A percentile compares a stretch with the other conserved stretches of the same genome.
These are phyloP conservation scores for Latrodectus hesperus DNA, from an alignment of 2,888 invertebrate species.

Conservation along the genomic window DNA sequence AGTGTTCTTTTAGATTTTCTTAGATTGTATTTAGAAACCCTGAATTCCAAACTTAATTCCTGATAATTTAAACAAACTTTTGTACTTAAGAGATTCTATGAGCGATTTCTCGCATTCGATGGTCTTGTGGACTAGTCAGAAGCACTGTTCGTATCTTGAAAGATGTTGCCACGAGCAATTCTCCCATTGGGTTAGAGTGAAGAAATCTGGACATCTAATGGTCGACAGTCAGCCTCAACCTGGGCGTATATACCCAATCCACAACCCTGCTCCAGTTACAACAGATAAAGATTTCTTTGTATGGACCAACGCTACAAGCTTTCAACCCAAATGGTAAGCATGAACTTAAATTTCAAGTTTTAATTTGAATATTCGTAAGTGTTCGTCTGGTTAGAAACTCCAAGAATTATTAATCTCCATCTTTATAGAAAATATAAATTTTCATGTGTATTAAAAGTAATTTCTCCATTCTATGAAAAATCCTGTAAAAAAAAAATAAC, in stretches of 20 bases:
- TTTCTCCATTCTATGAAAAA: too few species aligned
- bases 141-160: constrained; percentile 35
- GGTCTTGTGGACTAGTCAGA: constrained; percentile 36
- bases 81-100: neutral
- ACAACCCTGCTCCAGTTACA: constrained; percentile 6
- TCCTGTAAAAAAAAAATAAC: too few species aligned
- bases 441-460: too few species aligned
- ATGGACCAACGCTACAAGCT: constrained; percentile 36
- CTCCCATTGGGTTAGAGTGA: constrained; percentile 44
- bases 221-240: constrained; percentile 10
- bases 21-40: neutral
- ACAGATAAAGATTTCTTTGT: constrained; percentile 32
- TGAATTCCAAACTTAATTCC: neutral
- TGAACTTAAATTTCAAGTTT: neutral
- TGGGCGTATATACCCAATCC: constrained; percentile 47
- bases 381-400: too few species aligned
- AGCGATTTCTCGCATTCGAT: constrained; percentile 42
- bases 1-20: constrained; percentile 13
- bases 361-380: neutral
- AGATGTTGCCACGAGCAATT: constrained; percentile 41
- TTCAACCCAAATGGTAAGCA: constrained; percentile 44
- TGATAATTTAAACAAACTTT: neutral
- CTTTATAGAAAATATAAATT: too few species aligned
- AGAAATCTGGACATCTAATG: constrained; percentile 25
- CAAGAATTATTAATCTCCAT: too few species aligned